Evolutionary conservation across 2,888 invertebrate genomes (phyloP), one percentile per base, ranked within the genome.

Genomic region (Lapara coniferarum): DNA sequence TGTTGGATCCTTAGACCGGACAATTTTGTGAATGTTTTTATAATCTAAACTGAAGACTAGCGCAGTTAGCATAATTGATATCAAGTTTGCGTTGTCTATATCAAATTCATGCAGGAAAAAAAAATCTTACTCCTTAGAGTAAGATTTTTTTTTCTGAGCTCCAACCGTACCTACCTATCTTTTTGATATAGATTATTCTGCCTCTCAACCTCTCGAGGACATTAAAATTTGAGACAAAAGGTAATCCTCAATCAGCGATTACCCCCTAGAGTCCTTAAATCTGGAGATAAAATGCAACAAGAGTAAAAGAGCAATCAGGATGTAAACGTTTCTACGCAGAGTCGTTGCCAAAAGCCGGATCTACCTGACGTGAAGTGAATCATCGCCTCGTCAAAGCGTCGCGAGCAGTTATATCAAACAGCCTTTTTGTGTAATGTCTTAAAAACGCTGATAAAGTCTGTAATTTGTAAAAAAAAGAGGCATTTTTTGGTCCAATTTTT

Each of bases 361-460:
- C 49, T 63, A 63, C 63, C 63, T 63, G 63, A 63, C 63, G 46
- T 49, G 63, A 63, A 63, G 63, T 49, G 49, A 63, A 63, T 63
- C 63, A 63, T 63, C 46, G 46, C 19, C 58, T 58, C 16, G 44
- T 59, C 63, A 63, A 19, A 63, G 49, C 63, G 63, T 19, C 46
- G 13, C 63, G 13, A 13, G 12, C 19, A 63, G 46, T 63, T 63
- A 12, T 59, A 10, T 5, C 19, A 63, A 63, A 63, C 49, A 12
- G 63, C 6, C 19, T 19, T 63, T 63, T 63, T 63, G 19, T 19
- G 63, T 46, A 63, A 63, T 63, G 63, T 7, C 63, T 63, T 19
- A 63, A 63, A 63, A 25, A 57, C 6, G 13, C 25, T 1, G 46
- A 59, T 59, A 44, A 44, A 44, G 12, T 44, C 16, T 58, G 14